Evolutionary conservation across 2,888 invertebrate genomes (phyloP), one percentile per base, ranked within the genome.

Genomic region (Catocala nupta): DNA sequence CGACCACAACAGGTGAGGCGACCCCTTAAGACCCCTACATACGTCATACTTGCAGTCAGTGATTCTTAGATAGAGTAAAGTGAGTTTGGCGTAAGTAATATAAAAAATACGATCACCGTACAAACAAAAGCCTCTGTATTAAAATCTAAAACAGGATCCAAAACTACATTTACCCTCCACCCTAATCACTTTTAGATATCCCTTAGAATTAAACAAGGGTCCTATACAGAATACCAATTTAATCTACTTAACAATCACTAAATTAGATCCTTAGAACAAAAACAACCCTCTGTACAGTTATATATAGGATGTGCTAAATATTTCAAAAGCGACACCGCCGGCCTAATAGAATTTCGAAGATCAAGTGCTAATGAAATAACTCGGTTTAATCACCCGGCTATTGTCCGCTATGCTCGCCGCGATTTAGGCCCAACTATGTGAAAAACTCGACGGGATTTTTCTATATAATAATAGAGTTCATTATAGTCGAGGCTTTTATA

Each of bases 341-440:
- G 47, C 70, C 70, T 75, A 71, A 81, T 71, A 75, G 81, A 81
- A 85, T 86, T 81, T 78, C 80, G 65, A 78, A 78, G 80, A 84
- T 81, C 77, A 73, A 80, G 79, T 81, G 82, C 74, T 88, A 88
- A 87, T 88, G 86, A 88, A 88, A 88, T 87, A 87, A 81, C 86
- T 86, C 76, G 78, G 81, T 82, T 82, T 84, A 86, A 88, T 87
- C 80, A 79, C 62, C 74, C 60, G 55, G 57, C 81, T 75, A 82
- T 85, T 86, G 84, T 86, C 74, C 75, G 48, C 63, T 65, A 55
- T 39, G 61, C 63, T 67, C 61, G 64, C 42, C 55, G 55, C 61
- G 68, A 68, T 66, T 71, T 59, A 7, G 50, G 43, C 48, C 60
- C 53, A 61, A 75, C 77, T 59, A 72, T 34, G 16, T 60, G 59